These are phyloP conservation scores for Watsonalla binaria DNA, from an alignment of 2,888 invertebrate species.

Conservation along the genomic window DNA sequence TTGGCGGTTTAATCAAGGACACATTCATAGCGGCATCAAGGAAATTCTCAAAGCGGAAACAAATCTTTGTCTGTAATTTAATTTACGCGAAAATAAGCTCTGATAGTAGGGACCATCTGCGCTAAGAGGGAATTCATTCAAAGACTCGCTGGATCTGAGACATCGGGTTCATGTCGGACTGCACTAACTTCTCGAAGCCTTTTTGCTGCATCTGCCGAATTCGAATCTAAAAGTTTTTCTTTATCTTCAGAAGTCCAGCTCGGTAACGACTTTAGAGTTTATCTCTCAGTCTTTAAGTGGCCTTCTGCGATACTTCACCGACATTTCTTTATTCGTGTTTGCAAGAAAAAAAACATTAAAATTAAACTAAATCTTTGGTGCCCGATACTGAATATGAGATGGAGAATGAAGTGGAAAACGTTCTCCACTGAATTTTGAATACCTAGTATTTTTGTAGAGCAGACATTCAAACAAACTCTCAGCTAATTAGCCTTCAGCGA, in stretches of 20 bases:
- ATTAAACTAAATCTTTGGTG: no score
- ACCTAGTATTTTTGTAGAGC: no score
- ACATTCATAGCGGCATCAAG: background rate
- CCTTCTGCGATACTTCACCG: no score
- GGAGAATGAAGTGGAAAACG: no score
- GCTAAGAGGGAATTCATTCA: background rate
- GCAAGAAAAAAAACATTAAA: no score
- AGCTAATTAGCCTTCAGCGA: no score
- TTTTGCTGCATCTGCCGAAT: slow-evolving; percentile 59
- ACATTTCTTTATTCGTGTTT: background rate
- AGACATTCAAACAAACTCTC: no score
- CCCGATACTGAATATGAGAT: no score
- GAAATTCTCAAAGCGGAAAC: background rate
- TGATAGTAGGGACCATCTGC: background rate
- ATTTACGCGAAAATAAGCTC: background rate
- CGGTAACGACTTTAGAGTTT: slow-evolving; percentile 46
- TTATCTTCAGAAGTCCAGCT: slow-evolving; percentile 53
- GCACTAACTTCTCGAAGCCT: slow-evolving; percentile 44
- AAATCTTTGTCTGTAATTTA: background rate
- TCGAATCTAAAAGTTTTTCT: slow-evolving; percentile 60
- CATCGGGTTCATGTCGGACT: slow-evolving; percentile 32
- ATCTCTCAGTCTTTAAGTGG: slow-evolving; percentile 23
- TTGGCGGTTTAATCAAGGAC: no score
- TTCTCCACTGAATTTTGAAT: no score
- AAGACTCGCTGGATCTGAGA: slow-evolving; percentile 21